phyloP scores from a whole-genome alignment of 2,888 invertebrate species.

The Girardia tigrina region DNA sequence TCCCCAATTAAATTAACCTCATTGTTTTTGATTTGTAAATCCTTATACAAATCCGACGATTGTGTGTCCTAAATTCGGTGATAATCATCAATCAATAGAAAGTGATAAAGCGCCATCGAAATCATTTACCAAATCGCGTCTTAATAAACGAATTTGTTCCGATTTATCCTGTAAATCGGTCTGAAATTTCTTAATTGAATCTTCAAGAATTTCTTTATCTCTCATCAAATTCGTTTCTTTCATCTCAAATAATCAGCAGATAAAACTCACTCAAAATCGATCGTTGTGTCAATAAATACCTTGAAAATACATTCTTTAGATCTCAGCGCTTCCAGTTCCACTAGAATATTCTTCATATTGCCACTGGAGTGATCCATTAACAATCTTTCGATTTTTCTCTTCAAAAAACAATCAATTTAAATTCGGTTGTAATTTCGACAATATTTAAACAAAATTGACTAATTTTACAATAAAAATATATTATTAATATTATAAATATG shows the following conservation, averaged over 20 bases:
- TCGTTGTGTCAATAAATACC: no score
- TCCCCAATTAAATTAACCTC: not conserved
- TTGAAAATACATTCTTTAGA: not conserved
- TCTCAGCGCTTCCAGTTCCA: not conserved
- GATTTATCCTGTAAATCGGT: not conserved
- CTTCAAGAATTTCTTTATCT: conserved; percentile 13
- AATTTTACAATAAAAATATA: no score
- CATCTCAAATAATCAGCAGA: not conserved
- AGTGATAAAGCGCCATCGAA: no score
- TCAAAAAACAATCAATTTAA: no score
- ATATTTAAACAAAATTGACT: no score
- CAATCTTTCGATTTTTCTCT: no score
- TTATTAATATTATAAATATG: no score
- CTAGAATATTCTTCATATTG: not conserved
- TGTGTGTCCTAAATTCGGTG: not conserved
- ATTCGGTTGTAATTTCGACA: no score
- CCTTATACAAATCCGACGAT: not conserved
- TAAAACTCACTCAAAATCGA: no score
- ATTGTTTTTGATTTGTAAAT: conserved; percentile 11
- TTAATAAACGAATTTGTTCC: not conserved
- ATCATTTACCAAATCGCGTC: not conserved
- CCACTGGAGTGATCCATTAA: not conserved
- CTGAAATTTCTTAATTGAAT: not conserved
- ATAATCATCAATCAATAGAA: not conserved
- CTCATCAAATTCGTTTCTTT: not conserved